phyloP scores from a whole-genome alignment of 2,113 vertebrate genomes.

The Dryoscopus gambensis region DNA sequence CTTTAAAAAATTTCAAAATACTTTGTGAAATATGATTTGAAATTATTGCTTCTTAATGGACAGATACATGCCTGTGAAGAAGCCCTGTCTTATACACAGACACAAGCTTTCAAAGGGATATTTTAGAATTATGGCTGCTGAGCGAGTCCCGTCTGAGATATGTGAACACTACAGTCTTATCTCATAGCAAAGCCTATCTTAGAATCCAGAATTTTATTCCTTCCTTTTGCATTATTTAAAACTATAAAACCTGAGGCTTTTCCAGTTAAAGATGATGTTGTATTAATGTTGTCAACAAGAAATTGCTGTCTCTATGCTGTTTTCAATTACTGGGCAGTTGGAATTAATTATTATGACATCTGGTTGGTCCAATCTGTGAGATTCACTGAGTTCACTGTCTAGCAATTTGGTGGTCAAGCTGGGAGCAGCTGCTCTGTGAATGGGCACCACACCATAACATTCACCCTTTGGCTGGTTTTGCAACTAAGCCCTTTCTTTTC shows the following conservation, averaged over 20 bases:
- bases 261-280: background rate
- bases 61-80: background rate
- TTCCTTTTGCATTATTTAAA: background rate
- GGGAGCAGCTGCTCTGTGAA: background rate
- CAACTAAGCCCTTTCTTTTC: background rate
- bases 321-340: constrained; percentile 17
- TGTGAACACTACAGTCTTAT: fast-evolving
- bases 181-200: background rate
- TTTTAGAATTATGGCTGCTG: background rate
- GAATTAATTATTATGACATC: constrained; percentile 29
- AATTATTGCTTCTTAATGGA: background rate
- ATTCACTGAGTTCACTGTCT: constrained; percentile 55
- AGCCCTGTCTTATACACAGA: background rate
- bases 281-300: background rate
- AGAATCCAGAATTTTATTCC: background rate
- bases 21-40: background rate
- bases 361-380: constrained; percentile 23
- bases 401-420: constrained; percentile 52
- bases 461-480: background rate
- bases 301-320: background rate
- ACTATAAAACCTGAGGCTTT: background rate
- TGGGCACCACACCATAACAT: background rate
- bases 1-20: background rate
- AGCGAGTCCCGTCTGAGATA: background rate
- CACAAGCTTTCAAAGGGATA: background rate